These are phyloP conservation scores for Crenuchus spilurus DNA, from an alignment of 2,797 vertebrate genomes.

Conservation along the genomic window DNA sequence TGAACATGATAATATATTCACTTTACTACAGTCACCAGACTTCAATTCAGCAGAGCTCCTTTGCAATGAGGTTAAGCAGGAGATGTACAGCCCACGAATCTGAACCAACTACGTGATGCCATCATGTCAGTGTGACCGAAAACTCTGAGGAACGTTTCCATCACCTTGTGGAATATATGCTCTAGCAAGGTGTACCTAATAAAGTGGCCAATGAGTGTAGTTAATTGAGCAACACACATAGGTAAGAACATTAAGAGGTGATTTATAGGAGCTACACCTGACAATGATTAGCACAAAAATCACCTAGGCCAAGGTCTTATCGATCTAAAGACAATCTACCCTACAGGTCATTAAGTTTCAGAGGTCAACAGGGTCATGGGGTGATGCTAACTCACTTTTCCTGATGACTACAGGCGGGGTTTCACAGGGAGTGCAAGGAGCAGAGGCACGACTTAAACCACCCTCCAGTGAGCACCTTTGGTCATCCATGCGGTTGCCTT, in stretches of 20 bases:
- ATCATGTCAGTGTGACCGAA: too few relatives aligned
- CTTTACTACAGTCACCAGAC: too few relatives aligned
- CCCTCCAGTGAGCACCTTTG: constrained; percentile 89
- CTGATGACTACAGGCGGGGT: constrained; percentile 78
- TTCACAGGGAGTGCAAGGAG: constrained; percentile 70
- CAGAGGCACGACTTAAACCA: constrained; percentile 68
- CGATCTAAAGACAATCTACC: background rate
- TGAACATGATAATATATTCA: too few relatives aligned
- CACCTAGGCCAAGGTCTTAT: background rate
- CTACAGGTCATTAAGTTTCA: background rate
- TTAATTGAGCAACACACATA: background rate
- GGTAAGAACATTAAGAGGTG: background rate
- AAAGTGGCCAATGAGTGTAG: too few relatives aligned
- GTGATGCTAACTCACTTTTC: constrained; percentile 81
- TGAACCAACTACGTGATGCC: too few relatives aligned
- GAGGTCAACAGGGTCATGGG: background rate
- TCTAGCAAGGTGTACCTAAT: background rate
- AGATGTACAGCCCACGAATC: too few relatives aligned
- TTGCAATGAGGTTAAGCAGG: too few relatives aligned
- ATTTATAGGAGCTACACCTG: too few relatives aligned
- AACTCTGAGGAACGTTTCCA: too few relatives aligned
- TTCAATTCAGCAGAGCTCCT: too few relatives aligned
- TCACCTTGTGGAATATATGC: too few relatives aligned
- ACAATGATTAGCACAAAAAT: too few relatives aligned
- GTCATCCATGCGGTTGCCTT: constrained; percentile 95